Percentiles rank a stretch among this genome's conserved stretches.
Evolutionary conservation across 2,113 vertebrate genomes (phyloP).

Genomic region (Ginglymostoma cirratum): DNA sequence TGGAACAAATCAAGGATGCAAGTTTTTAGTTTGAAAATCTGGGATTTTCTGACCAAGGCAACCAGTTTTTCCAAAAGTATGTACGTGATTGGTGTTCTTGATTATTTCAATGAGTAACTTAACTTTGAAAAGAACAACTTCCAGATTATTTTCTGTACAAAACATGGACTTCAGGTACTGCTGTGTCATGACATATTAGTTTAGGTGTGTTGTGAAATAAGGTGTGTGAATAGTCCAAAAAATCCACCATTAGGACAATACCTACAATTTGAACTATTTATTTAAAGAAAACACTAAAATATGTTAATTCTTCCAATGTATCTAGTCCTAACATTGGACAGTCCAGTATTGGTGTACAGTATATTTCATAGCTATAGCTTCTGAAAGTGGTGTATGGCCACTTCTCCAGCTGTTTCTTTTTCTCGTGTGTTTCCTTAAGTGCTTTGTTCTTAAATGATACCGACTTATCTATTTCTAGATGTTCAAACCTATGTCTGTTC

Average conservation of each 20-base stretch:
- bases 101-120: neutral
- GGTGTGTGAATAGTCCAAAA: neutral
- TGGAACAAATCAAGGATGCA: neutral
- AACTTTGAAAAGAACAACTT: neutral
- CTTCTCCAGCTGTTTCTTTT: neutral
- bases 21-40: neutral
- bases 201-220: neutral
- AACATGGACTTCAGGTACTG: neutral
- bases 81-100: neutral
- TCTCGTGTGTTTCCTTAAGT: neutral
- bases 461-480: neutral
- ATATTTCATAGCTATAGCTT: neutral
- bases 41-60: neutral
- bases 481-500: neutral
- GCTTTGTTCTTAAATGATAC: neutral
- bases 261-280: neutral
- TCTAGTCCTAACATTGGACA: neutral
- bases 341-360: neutral
- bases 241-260: neutral
- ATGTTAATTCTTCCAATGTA: neutral
- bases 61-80: neutral
- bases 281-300: neutral
- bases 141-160: neutral
- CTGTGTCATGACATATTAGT: neutral
- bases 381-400: neutral